Conservation (phyloP, 2,888 invertebrate genomes). For the Cremastinae sp. region DNA sequence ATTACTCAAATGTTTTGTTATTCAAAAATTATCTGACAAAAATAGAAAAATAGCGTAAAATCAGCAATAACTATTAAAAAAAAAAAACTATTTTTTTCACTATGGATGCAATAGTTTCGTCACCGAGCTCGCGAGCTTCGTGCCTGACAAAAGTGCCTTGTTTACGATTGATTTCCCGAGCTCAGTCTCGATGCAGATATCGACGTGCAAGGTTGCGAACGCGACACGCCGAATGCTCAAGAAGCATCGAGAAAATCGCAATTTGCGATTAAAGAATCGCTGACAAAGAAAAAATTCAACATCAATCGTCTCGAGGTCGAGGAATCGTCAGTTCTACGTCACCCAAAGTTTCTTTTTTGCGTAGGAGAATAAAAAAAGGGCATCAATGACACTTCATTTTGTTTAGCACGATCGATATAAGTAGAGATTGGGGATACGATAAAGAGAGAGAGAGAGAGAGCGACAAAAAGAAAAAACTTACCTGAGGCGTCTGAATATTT, state of each 20-base stretch:
- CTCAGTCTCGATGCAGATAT: not conserved
- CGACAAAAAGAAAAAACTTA: conserved; percentile 62
- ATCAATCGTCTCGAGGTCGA: not conserved
- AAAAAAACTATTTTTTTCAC: no score
- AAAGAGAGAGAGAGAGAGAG: not conserved
- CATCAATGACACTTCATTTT: no score
- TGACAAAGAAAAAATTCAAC: no score
- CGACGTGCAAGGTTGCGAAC: conserved; percentile 6
- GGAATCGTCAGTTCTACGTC: not conserved
- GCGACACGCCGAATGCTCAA: conserved; percentile 6
- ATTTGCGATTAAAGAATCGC: not conserved
- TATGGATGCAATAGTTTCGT: conserved; percentile 2
- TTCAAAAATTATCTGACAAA: no score
- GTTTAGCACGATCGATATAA: no score
- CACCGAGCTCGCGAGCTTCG: conserved; percentile 14
- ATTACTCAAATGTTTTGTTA: no score
- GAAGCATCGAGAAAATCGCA: conserved; percentile 1
- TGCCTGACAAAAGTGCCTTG: conserved; percentile 27
- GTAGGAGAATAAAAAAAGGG: not conserved
- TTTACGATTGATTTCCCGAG: conserved; percentile 47
- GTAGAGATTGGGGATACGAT: not conserved
- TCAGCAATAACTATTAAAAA: no score
- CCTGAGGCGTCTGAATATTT: conserved; percentile 84
- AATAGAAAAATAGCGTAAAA: no score
- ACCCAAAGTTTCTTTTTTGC: not conserved